Evolutionary conservation across 2,113 vertebrate genomes (phyloP).

Genomic region (Hypanus sabinus): DNA sequence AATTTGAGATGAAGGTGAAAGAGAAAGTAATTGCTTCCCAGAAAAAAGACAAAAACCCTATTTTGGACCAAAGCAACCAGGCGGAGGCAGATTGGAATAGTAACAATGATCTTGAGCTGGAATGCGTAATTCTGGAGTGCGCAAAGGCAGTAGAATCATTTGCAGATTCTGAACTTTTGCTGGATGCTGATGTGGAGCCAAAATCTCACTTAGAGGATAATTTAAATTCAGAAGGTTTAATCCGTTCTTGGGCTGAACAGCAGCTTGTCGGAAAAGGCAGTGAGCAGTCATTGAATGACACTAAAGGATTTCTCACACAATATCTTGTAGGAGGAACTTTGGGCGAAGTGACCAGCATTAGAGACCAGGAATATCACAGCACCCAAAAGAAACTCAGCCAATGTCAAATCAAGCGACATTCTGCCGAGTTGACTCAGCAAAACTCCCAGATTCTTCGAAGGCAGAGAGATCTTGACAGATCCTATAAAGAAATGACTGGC

Average conservation of each 20-base stretch:
- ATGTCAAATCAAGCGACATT: not conserved
- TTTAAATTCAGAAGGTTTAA: not conserved
- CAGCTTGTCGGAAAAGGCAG: no score
- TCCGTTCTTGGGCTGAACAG: not conserved
- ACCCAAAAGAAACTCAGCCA: not conserved
- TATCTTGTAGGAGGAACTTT: not conserved
- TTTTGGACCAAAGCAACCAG: not conserved
- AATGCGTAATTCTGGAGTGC: not conserved
- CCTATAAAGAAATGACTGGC: not conserved
- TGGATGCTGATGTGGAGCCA: not conserved
- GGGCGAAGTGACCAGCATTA: not conserved
- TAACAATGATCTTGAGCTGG: not conserved
- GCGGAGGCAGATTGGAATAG: not conserved
- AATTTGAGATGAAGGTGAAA: conserved; percentile 18
- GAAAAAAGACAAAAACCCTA: conserved; percentile 39
- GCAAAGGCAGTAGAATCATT: conserved; percentile 35
- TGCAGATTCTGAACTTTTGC: not conserved
- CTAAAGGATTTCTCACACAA: not conserved
- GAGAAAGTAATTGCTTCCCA: not conserved
- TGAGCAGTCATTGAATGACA: not conserved
- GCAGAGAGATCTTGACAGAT: not conserved
- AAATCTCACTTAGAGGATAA: not conserved
- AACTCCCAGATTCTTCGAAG: not conserved
- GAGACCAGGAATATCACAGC: not conserved
- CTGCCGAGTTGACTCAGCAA: not conserved